Percentiles rank a stretch among this genome's conserved stretches.
phyloP scores from a whole-genome alignment of 1,140 invertebrate species.

The Chymomyza costata region DNA sequence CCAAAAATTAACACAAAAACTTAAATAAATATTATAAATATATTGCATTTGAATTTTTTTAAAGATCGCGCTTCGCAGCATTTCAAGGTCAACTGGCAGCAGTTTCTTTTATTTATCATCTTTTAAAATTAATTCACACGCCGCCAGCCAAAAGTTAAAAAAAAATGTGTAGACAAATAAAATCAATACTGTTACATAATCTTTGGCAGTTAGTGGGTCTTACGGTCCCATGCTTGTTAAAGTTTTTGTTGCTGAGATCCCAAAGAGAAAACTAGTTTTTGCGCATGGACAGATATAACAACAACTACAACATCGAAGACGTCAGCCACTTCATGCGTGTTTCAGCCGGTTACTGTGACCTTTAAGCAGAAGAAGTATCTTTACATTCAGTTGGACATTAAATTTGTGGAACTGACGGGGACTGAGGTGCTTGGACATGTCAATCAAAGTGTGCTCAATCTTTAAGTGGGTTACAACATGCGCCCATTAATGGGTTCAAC shows the following conservation, averaged over 20 bases:
- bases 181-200: constrained; percentile 64
- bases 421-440: not conserved
- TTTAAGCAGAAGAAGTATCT: constrained; percentile 60
- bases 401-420: constrained; percentile 14
- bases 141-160: constrained; percentile 7
- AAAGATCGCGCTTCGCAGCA: not conserved
- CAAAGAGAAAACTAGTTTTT: constrained; percentile 56
- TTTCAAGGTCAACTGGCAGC: constrained; percentile 50
- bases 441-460: constrained; percentile 1
- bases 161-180: constrained; percentile 40
- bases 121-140: constrained; percentile 56
- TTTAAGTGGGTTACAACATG: too few relatives aligned
- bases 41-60: constrained; percentile 14
- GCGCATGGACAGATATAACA: too few relatives aligned
- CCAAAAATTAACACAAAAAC: too few relatives aligned
- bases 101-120: not conserved
- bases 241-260: constrained; percentile 31
- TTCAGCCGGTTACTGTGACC: constrained; percentile 59
- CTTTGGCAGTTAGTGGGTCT: constrained; percentile 18
- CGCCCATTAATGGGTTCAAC: constrained; percentile 35
- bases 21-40: too few relatives aligned
- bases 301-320: too few relatives aligned
- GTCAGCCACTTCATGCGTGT: constrained; percentile 34
- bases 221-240: not conserved
- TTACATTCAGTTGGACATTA: constrained; percentile 26